A percentile compares a stretch with the other conserved stretches of the same genome.
Conservation (phyloP, 2,113 vertebrate species). For the Tympanuchus pallidicinctus region DNA sequence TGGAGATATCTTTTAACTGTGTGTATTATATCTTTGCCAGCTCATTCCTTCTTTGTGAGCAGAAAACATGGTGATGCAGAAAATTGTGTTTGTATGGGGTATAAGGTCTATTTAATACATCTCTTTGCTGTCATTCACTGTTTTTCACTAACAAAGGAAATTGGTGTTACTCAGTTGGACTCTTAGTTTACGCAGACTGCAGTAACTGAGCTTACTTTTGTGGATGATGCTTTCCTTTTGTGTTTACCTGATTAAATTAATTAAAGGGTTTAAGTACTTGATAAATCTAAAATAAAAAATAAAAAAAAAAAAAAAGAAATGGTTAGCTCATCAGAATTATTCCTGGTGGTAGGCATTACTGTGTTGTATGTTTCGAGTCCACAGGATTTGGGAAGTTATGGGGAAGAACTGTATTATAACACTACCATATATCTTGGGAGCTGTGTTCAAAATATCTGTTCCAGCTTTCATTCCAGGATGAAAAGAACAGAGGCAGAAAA, state of each 20-base stretch:
- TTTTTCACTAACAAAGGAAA: neutral
- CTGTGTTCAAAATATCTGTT: neutral
- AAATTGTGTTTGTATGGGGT: too few relatives aligned
- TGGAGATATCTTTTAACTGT: constrained; percentile 19
- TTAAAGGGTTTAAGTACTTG: neutral
- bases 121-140: too few relatives aligned
- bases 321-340: neutral
- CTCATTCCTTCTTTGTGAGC: neutral
- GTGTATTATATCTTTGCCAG: neutral
- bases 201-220: neutral
- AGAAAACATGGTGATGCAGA: too few relatives aligned
- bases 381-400: neutral
- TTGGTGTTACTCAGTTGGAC: too few relatives aligned
- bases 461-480: neutral
- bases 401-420: neutral
- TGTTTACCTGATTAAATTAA: neutral
- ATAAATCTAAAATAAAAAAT: neutral
- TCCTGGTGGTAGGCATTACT: neutral
- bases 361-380: neutral
- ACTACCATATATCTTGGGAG: neutral
- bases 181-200: neutral
- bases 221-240: neutral
- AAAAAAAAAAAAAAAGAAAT: neutral
- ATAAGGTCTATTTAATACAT: too few relatives aligned
- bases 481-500: neutral